Conservation (phyloP, 2,797 vertebrate genomes). For the Enteromius paludinosus region DNA sequence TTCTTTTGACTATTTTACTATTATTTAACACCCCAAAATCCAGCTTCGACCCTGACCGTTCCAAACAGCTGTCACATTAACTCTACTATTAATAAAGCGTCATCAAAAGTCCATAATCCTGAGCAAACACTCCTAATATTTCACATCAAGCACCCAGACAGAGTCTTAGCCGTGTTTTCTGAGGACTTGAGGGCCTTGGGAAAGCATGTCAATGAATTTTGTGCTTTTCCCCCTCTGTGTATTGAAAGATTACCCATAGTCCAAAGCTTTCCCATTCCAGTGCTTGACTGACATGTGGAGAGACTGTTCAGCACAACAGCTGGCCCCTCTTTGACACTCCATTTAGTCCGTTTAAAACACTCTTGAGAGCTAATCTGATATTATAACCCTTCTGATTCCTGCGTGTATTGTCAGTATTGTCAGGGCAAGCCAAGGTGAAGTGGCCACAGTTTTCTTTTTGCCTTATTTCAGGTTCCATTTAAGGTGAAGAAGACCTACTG, state of each 20-base stretch:
- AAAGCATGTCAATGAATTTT: constrained; percentile 12
- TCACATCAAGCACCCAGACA: constrained; percentile 4
- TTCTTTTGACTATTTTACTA: not conserved
- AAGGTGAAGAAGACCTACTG: constrained; percentile 1
- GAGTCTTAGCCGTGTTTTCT: constrained; percentile 2
- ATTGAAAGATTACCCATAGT: constrained; percentile 22
- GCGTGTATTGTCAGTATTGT: constrained; percentile 23
- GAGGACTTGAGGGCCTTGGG: not conserved
- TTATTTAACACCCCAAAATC: not conserved
- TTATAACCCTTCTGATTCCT: constrained; percentile 32
- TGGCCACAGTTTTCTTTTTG: not conserved
- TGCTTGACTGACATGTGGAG: constrained; percentile 32
- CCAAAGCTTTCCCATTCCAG: constrained; percentile 18
- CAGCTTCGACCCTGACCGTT: not conserved
- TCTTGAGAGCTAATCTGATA: constrained; percentile 23
- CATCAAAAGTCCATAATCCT: constrained; percentile 27
- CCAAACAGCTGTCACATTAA: constrained; percentile 30
- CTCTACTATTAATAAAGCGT: constrained; percentile 29
- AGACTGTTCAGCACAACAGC: constrained; percentile 21
- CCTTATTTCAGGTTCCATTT: not conserved
- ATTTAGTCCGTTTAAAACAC: constrained; percentile 35
- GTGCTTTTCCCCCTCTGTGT: not conserved
- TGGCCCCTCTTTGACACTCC: constrained; percentile 3
- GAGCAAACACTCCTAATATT: constrained; percentile 41
- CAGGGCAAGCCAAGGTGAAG: constrained; percentile 2